Conservation (phyloP, 2,888 invertebrate genomes). For the Ariolimax columbianus region DNA sequence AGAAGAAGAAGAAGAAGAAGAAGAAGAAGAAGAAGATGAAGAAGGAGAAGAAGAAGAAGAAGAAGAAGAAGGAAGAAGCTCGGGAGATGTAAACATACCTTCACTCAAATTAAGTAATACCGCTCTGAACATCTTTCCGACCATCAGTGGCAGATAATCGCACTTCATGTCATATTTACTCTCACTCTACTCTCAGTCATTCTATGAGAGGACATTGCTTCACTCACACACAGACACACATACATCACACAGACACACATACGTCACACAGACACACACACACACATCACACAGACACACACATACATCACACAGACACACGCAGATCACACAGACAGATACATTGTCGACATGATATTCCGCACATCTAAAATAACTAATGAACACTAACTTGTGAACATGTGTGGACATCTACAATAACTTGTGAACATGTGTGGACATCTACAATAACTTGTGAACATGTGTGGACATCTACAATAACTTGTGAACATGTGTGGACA, state of each 20-base stretch:
- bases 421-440: too few species aligned
- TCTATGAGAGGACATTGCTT: too few species aligned
- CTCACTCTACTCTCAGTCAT: neutral
- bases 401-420: too few species aligned
- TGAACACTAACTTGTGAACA: too few species aligned
- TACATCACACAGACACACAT: neutral
- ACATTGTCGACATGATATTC: too few species aligned
- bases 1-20: neutral
- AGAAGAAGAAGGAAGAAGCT: neutral
- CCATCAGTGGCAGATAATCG: neutral
- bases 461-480: too few species aligned
- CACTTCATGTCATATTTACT: neutral
- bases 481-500: too few species aligned
- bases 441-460: too few species aligned
- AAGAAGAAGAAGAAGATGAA: neutral
- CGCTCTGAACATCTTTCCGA: neutral
- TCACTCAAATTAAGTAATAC: neutral
- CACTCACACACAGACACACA: too few species aligned
- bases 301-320: neutral
- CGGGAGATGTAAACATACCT: neutral
- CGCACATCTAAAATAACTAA: too few species aligned
- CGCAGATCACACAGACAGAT: neutral
- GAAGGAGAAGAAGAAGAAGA: neutral
- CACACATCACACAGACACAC: too few species aligned
- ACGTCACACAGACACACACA: neutral